Conservation (phyloP, 2,888 invertebrate species). For the Drosophila anceps region DNA sequence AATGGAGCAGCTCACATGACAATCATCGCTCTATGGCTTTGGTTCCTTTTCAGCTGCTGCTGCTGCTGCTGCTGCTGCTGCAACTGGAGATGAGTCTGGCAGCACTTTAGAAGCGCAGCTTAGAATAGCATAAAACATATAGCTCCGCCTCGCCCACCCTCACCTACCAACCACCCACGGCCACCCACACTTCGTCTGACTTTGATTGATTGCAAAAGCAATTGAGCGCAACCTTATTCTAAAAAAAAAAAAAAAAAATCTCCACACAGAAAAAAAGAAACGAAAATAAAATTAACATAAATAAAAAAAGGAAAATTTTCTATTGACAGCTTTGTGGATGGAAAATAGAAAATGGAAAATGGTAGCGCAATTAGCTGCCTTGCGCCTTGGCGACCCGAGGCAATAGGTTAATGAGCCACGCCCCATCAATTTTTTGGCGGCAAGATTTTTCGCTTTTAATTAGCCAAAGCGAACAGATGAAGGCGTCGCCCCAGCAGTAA, state of each 20-base stretch:
- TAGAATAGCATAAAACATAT: conserved; percentile 8
- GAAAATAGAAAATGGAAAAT: conserved; percentile 12
- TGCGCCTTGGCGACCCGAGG: conserved; percentile 24
- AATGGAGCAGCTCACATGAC: conserved; percentile 55
- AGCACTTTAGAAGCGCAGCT: conserved; percentile 36
- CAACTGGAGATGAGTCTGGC: conserved; percentile 25
- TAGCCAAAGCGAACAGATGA: conserved; percentile 46
- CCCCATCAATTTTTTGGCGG: conserved; percentile 52
- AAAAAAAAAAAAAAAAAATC: conserved; percentile 37
- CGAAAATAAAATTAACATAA: conserved; percentile 71
- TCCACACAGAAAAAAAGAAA: conserved; percentile 16
- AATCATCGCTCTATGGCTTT: conserved; percentile 41
- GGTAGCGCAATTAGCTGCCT: conserved; percentile 57
- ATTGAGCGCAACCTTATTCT: conserved; percentile 66
- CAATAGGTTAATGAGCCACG: conserved; percentile 56
- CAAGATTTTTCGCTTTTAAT: conserved; percentile 60
- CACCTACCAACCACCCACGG: neutral
- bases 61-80: conserved; percentile 3
- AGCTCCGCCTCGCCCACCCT: neutral
- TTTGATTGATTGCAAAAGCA: conserved; percentile 77
- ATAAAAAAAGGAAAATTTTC: conserved; percentile 50
- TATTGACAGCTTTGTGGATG: conserved; percentile 65
- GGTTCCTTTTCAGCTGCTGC: conserved; percentile 8
- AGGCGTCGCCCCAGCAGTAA: conserved; percentile 28
- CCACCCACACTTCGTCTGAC: conserved; percentile 31